Conservation (phyloP, 2,113 vertebrate species). For the Fregetta grallaria region DNA sequence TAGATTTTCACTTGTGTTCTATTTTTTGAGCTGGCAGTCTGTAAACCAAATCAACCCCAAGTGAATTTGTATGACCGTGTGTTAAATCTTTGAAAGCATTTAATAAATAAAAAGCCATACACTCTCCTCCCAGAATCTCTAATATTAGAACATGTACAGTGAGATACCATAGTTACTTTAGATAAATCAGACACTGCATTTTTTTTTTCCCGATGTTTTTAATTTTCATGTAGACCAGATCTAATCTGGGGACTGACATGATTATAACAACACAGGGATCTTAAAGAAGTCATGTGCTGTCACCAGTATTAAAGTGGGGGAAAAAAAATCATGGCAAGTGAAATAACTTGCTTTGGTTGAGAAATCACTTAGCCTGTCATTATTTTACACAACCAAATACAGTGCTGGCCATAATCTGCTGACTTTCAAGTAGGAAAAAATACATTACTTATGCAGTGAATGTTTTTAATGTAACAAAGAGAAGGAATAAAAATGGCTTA, state of each 20-base stretch:
- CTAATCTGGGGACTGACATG: not conserved
- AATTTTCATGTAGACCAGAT: not conserved
- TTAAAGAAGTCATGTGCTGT: not conserved
- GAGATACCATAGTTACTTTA: not conserved
- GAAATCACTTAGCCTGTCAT: conserved; percentile 42
- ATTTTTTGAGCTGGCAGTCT: not conserved
- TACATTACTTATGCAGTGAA: conserved; percentile 81
- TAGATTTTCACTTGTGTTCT: not conserved
- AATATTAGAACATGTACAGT: not conserved
- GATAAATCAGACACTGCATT: not conserved
- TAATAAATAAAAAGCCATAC: not conserved
- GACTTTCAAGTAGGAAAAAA: conserved; percentile 75
- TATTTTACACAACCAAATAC: conserved; percentile 54
- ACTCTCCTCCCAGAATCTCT: not conserved
- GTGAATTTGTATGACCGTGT: not conserved
- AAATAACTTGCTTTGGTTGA: conserved; percentile 55
- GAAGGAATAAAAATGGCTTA: conserved; percentile 81
- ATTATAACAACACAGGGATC: not conserved
- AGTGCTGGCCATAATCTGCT: conserved; percentile 69
- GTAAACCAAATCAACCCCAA: not conserved
- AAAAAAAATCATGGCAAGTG: not conserved
- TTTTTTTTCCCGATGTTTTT: not conserved
- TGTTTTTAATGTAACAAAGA: conserved; percentile 82
- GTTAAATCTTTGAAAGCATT: not conserved
- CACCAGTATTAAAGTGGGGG: not conserved